Base-by-base conservation (phyloP, 1,140 invertebrate genomes). In the Tigriopus japonicus region DNA sequence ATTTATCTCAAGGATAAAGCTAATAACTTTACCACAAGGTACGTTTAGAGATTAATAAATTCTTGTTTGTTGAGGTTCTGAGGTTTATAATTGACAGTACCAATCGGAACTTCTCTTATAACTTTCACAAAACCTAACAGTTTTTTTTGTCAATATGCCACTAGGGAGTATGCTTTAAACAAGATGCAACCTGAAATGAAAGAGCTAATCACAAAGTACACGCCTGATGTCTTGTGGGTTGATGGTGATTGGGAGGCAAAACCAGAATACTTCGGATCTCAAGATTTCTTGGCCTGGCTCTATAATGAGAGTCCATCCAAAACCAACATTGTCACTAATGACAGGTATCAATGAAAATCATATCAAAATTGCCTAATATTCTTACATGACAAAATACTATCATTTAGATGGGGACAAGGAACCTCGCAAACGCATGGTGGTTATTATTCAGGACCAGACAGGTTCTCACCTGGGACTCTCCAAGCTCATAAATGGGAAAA, bases 291-390 rank as follows among this genome's bases (percentile, higher is more conserved):
- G 1, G 83, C 91, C 9, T 97, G 91, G 89, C 73, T 97, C 0
- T 98, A 92, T 66, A 97, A 95, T 70, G 82, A 91, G 7, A 95
- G 90, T 71, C 90, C 92, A 1, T 86, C 95, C 0, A 84, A 83
- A 68, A 80, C 92, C 55, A 84, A 80, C 6, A 78, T 97, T 10
- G 87, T 94, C 0, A 82, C 82, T 0, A 93, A 94, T 72, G 86
- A 88, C 68, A 76, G 87, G 66, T 91, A 87, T 87, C 66, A 40
- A 79, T 17, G 19, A 17, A 43, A 43, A 6, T 49, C n/a, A 6
- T 49, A 49, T 35, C 12, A 6, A 21, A 5, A 15, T 3, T 5
- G 2, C 3, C 6, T 17, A 17, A 5, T 2, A 49, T 49, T 49
- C n/a, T 43, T 12, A 49, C 21, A 17, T 15, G 3, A 6, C 2